Base-by-base conservation (phyloP, 2,113 vertebrate species). In the Heloderma charlesbogerti region DNA sequence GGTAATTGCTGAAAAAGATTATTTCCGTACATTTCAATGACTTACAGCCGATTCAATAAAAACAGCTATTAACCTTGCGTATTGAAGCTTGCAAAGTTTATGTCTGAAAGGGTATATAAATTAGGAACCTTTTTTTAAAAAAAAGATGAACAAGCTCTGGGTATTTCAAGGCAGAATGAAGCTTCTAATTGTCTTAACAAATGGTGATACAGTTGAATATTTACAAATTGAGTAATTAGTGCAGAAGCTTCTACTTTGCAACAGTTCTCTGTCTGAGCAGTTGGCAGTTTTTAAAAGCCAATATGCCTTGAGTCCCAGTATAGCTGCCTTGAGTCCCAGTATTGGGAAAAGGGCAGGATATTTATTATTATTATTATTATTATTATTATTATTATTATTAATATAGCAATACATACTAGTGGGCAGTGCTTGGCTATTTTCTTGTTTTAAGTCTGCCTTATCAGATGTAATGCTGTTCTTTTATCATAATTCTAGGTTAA, bases 21-120 rank as follows among this genome's bases (percentile, higher is more conserved):
- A 10, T 18, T 93, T 94, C 81, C 22, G 60, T 92, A 94, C 57
- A 86, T 57, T 60, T 45, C 3, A 75, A 8, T 37, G 66, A 12
- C 51, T 6, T 84, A 91, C 15, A 89, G 91, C 92, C 16, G 40
- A 81, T 87, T 83, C 87, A 82, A 0, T 86, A 88, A 77, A 78
- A 85, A 89, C 22, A 71, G 89, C 15, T 92, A 54, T 75, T 83
- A 88, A 88, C 90, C 0, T 0, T 16, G 25, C 10, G 4, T 2
- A 89, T 63, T 43, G 22, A 86, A 0, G 3, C 57, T 92, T 94
- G 20, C 0, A 54, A 25, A 90, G 48, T n/a, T 48, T 37, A 7
- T 51, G 6, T 84, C 85, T 40, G 63, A 89, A 86, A 75, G 16
- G 83, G 45, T 69, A 82, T 10, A 90, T 63, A 25, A 89, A 31